A percentile compares a stretch with the other conserved stretches of the same genome.
These are phyloP conservation scores for Loriculus beryllinus DNA, from an alignment of 2,797 vertebrate genomes.

Conservation along the genomic window DNA sequence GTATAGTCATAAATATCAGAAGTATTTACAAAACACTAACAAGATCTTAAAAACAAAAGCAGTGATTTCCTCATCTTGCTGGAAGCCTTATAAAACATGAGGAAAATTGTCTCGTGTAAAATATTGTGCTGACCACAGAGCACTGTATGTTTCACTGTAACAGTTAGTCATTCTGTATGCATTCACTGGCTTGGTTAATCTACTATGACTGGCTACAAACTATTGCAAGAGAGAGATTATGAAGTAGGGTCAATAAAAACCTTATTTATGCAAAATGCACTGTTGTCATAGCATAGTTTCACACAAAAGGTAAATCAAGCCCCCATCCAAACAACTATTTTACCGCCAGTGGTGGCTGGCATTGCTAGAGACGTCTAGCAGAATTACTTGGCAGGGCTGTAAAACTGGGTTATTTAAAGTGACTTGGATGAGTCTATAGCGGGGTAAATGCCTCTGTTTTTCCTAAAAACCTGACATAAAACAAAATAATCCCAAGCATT, in stretches of 20 bases:
- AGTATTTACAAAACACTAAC: conserved; percentile 51
- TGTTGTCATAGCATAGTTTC: background rate
- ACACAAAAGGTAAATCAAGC: conserved; percentile 9
- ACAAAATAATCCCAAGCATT: background rate
- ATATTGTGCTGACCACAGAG: conserved; percentile 43
- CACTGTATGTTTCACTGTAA: background rate
- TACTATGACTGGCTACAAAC: background rate
- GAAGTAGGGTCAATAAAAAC: conserved; percentile 2
- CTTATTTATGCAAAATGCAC: background rate
- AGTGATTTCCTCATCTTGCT: conserved; percentile 46
- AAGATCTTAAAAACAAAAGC: conserved; percentile 60
- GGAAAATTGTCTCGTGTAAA: background rate
- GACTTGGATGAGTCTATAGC: background rate
- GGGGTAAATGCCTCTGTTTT: background rate
- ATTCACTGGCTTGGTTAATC: background rate
- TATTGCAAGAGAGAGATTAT: conserved; percentile 13
- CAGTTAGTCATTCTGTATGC: conserved; percentile 45
- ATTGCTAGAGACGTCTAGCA: background rate
- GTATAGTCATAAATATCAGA: background rate
- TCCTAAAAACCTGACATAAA: background rate
- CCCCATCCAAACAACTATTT: background rate
- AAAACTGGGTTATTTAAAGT: background rate
- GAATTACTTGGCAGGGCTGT: background rate
- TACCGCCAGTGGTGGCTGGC: background rate
- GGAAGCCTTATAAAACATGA: conserved; percentile 25